Base-by-base conservation (phyloP, 2,113 vertebrate species). In the Bubalus kerabau region DNA sequence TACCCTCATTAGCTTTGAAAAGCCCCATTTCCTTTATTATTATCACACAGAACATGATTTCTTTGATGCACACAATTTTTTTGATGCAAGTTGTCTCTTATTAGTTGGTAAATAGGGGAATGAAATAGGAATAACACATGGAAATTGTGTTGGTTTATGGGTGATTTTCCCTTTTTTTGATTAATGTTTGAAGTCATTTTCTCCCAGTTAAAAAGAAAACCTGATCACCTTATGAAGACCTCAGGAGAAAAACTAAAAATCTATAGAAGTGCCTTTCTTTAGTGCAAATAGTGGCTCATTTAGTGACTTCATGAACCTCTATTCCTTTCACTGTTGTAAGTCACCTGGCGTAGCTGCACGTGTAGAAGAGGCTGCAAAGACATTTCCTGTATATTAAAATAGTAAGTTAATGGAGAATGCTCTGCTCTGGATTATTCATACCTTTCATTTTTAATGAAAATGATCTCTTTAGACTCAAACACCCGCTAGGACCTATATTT, bases 121-220 rank as follows among this genome's bases (percentile, higher is more conserved):
- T 40, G 24, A 90, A 96, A 30, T 96, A 92, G 74, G 48, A 92
- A 52, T 67, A n/a, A 50, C 15, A 43, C 7, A 1, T 87, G 62
- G 36, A 95, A 59, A 87, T 90, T 60, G 14, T 90, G 32, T 94
- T 95, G 36, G 32, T 36, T 92, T 90, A 80, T 71, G 82, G 56
- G 11, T 78, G 84, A 87, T 87, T 90, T 92, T 60, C 28, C 62
- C 24, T 23, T 56, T 87, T 91, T 95, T 94, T 59, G 0, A 91
- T 90, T 46, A 62, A 83, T 78, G 19, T 52, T 95, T 84, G n/a
- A 84, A 96, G 62, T 24, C 8, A 78, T 36, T 74, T 94, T 90
- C 56, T 95, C 30, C 19, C 64, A 92, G 19, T 89, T 57, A 71
- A 97, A 81, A 71, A 95, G 50, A 92, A 92, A 96, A 81, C 46